phyloP scores from a whole-genome alignment of 2,797 vertebrate genomes.

The Trematomus bernacchii region DNA sequence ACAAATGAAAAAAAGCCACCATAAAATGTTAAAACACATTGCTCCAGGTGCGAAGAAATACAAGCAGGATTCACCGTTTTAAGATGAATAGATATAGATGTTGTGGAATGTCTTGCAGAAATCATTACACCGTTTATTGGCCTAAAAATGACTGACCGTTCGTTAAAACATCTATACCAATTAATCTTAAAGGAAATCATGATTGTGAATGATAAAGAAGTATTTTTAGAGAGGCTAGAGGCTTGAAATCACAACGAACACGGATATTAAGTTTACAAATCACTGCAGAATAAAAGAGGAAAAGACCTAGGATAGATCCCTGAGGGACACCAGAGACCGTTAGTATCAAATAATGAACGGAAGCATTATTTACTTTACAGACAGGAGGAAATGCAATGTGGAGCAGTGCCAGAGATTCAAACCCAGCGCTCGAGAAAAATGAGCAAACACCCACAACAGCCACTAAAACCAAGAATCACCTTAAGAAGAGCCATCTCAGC shows the following conservation, averaged over 20 bases:
- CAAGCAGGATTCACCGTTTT: neutral
- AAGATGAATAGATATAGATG: neutral
- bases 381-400: conserved; percentile 4
- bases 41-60: neutral
- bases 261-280: neutral
- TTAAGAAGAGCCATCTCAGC: conserved; percentile 65
- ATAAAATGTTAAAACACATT: neutral
- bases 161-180: neutral
- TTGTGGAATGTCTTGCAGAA: neutral
- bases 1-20: neutral
- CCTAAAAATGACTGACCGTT: neutral
- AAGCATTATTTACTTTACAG: neutral
- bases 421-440: conserved; percentile 50
- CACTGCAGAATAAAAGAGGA: conserved; percentile 1
- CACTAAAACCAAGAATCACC: conserved; percentile 71
- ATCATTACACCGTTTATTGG: neutral
- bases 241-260: neutral
- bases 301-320: neutral
- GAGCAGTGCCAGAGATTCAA: conserved; percentile 30
- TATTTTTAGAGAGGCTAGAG: neutral
- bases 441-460: conserved; percentile 70
- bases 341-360: conserved; percentile 1
- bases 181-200: no score
- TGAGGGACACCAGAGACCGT: conserved; percentile 19
- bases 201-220: conserved; percentile 7